A percentile compares a stretch with the other conserved stretches of the same genome.
Evolutionary conservation across 2,113 vertebrate species (phyloP).

Genomic region (Spermophilus dauricus): DNA sequence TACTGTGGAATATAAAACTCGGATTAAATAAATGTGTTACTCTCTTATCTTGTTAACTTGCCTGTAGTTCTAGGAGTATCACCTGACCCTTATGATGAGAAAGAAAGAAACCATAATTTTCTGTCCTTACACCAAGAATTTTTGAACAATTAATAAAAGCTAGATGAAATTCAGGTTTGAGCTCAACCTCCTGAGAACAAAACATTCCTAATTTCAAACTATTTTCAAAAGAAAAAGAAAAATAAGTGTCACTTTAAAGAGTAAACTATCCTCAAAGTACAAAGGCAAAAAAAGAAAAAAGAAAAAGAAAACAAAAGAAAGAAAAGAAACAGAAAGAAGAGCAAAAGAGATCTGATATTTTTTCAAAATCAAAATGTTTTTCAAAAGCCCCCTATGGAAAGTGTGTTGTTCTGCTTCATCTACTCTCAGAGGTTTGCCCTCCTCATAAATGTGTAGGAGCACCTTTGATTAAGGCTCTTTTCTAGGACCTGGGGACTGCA

Average conservation of each 20-base stretch:
- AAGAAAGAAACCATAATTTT: not conserved
- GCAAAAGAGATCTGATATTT: constrained; percentile 14
- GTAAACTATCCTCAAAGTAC: not conserved
- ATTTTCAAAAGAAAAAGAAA: not conserved
- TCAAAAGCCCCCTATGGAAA: not conserved
- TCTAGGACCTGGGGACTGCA: constrained; percentile 2
- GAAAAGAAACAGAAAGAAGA: not conserved
- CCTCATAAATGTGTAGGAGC: not conserved
- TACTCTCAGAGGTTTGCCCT: not conserved
- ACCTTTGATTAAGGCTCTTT: constrained; percentile 66
- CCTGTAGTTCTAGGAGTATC: not conserved
- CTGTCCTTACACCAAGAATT: not conserved
- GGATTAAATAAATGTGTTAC: not conserved
- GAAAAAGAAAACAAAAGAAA: not conserved
- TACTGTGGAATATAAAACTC: not conserved
- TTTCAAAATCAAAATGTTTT: constrained; percentile 28
- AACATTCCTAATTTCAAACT: not conserved
- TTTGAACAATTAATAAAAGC: not conserved
- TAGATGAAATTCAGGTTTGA: not conserved
- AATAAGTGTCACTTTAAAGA: not conserved
- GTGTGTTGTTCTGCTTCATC: not conserved
- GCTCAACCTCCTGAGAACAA: not conserved
- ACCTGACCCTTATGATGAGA: not conserved
- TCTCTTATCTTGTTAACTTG: no score
- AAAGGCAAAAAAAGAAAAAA: not conserved